phyloP scores from a whole-genome alignment of 2,888 invertebrate species.

The Apodemia hepburni region DNA sequence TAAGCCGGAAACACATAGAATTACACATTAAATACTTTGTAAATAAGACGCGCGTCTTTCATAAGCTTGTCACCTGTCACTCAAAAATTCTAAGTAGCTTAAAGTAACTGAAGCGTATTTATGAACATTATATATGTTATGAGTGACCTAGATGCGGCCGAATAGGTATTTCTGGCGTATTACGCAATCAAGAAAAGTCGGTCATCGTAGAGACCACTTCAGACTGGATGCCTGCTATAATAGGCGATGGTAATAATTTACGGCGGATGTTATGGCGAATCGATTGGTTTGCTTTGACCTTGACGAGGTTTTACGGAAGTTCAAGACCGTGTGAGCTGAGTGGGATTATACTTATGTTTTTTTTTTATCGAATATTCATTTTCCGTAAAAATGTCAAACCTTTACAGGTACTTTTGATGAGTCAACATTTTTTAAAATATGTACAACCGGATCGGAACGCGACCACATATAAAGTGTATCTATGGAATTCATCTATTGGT shows the following conservation, averaged over 20 bases:
- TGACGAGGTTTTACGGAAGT: conserved; percentile 69
- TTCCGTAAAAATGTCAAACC: too few species aligned
- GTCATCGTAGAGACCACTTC: conserved; percentile 58
- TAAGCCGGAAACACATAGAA: conserved; percentile 37
- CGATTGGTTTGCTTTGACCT: conserved; percentile 64
- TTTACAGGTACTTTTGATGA: too few species aligned
- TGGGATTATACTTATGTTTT: conserved; percentile 22
- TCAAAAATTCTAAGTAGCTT: conserved; percentile 23
- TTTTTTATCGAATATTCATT: neutral
- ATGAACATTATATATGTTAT: conserved; percentile 15
- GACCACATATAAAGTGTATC: too few species aligned
- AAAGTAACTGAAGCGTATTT: conserved; percentile 13
- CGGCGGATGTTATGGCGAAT: conserved; percentile 47
- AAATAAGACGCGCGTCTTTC: conserved; percentile 20
- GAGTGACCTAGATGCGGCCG: conserved; percentile 29
- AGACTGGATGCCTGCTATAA: conserved; percentile 50
- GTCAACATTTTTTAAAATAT: too few species aligned
- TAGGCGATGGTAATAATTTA: conserved; percentile 60
- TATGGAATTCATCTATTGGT: too few species aligned
- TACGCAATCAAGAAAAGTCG: conserved; percentile 65
- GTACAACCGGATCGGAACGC: too few species aligned
- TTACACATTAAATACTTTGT: conserved; percentile 16
- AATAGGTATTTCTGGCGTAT: conserved; percentile 51
- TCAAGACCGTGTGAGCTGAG: conserved; percentile 57
- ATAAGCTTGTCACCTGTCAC: conserved; percentile 25